Conservation (phyloP, 2,797 vertebrate species). For the Myiotriccus ornatus region DNA sequence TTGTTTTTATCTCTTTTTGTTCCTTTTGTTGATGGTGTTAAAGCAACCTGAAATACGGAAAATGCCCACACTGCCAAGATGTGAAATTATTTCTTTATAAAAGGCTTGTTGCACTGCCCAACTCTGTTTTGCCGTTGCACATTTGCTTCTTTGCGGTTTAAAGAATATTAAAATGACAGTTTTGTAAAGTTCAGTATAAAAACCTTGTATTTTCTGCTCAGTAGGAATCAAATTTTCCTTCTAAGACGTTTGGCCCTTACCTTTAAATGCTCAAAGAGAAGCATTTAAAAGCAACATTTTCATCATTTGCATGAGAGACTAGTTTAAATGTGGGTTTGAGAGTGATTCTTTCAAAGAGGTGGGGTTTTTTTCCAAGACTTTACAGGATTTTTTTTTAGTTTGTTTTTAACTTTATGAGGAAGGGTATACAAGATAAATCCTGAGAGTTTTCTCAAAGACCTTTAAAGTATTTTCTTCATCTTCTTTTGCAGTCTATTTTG, state of each 20-base stretch:
- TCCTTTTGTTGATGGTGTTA: neutral
- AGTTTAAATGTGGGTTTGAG: neutral
- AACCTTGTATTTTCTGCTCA: neutral
- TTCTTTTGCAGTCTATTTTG: slow-evolving; percentile 1
- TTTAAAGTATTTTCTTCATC: neutral
- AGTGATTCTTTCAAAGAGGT: neutral
- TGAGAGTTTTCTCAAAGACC: neutral
- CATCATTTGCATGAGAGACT: neutral
- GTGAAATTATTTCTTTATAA: neutral
- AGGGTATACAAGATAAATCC: neutral
- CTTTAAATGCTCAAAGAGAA: neutral
- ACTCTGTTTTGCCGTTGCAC: neutral
- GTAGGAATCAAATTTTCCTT: neutral
- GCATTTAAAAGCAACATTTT: neutral
- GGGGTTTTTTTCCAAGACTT: neutral
- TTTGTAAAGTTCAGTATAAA: neutral
- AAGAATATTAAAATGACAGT: neutral
- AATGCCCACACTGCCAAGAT: neutral
- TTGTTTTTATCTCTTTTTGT: neutral
- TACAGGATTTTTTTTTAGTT: neutral
- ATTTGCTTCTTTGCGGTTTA: neutral
- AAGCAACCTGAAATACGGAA: neutral
- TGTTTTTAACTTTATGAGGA: neutral
- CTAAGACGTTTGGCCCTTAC: neutral
- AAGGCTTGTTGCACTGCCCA: neutral